Evolutionary conservation across 2,888 invertebrate species (phyloP), one percentile per base, ranked within the genome.

Genomic region (Chorisops tibialis): DNA sequence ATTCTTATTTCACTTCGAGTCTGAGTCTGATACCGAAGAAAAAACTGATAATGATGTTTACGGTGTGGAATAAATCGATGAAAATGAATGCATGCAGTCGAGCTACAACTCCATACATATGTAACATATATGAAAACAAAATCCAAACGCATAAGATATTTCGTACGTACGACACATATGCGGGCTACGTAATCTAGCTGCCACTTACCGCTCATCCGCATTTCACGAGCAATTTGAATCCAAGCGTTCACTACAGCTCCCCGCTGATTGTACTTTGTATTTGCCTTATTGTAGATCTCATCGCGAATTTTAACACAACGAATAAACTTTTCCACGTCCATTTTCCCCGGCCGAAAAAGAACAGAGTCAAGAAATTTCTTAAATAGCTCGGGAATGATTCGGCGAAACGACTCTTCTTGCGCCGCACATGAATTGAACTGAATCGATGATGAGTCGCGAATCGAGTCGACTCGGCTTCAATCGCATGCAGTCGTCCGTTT

Each of bases 271-370:
- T 56, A 56, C 9, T 56, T 45, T 11, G 43, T 30, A 43, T 45
- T 18, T 12, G 19, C 24, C 14, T 24, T 43, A 18, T 56, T 56
- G 30, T 56, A 56, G 30, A 56, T 24, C 30, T 45, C 43, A 11
- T 56, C 56, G 12, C 56, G 56, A 1, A 14, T 35, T 16, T 19
- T 22, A 14, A 56, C 56, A 18, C 56, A 16, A 2, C 24, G 11
- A 18, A 56, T 56, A 19, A 56, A 56, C 30, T 56, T 56, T 19
- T 30, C 5, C 6, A 56, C 56, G 43, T 56, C 30, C 56, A 56
- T 56, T 18, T 37, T 38, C 12, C 18, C 6, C 7, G 6, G 2
- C 16, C 41, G n/a, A 18, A 30, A 30, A 30, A 5, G 30, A 30
- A 30, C 30, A n/a, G n/a, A n/a, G n/a, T n/a, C 30, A 30, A 5